Evolutionary conservation across 2,888 invertebrate genomes (phyloP).

Genomic region (Ypsolopha scabrella): DNA sequence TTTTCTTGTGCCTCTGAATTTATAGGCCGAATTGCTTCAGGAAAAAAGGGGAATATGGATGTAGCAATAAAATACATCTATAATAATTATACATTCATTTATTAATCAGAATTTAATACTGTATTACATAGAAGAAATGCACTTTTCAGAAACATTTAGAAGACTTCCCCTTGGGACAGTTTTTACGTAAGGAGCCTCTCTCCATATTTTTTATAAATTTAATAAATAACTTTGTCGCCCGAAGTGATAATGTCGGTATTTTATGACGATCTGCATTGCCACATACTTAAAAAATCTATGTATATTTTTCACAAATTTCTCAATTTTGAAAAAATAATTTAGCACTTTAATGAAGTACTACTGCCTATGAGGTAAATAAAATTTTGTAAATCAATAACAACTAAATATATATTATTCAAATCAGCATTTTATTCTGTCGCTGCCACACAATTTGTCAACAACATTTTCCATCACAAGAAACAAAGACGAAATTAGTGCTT

Average conservation of each 20-base stretch:
- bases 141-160: slow-evolving; percentile 91
- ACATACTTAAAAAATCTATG: slow-evolving; percentile 69
- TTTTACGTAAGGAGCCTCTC: slow-evolving; percentile 44
- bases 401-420: slow-evolving; percentile 41
- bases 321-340: slow-evolving; percentile 52
- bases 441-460: slow-evolving; percentile 66
- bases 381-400: slow-evolving; percentile 67
- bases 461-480: slow-evolving; percentile 58
- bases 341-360: slow-evolving; percentile 41
- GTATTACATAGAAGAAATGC: slow-evolving; percentile 93
- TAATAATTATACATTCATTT: slow-evolving; percentile 62
- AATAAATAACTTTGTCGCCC: slow-evolving; percentile 54
- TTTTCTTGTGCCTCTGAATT: no score
- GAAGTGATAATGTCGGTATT: slow-evolving; percentile 33
- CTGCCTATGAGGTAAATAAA: slow-evolving; percentile 64
- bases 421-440: slow-evolving; percentile 50
- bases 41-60: no score
- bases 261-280: slow-evolving; percentile 70
- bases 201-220: slow-evolving; percentile 46
- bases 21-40: no score
- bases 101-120: slow-evolving; percentile 83
- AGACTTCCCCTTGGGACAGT: slow-evolving; percentile 76
- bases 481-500: slow-evolving; percentile 53
- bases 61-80: slow-evolving; percentile 3
- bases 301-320: slow-evolving; percentile 63